Base-by-base conservation (phyloP, 2,888 invertebrate species). In the Cheilosia vulpina region DNA sequence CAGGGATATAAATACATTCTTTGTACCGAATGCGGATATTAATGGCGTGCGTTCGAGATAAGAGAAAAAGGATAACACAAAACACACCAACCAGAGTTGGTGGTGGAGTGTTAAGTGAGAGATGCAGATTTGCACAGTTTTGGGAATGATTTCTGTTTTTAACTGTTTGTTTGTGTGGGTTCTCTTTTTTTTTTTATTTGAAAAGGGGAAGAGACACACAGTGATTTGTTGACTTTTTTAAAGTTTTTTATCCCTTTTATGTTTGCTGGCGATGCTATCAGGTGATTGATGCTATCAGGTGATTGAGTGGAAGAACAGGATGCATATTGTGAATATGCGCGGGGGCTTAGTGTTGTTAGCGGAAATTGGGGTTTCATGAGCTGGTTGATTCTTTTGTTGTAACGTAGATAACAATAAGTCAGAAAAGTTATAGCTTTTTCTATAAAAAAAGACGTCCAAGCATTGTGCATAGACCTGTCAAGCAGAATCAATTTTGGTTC, bases 1-100 rank as follows among this genome's bases (percentile, higher is more conserved):
- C 13, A 31, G 17, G 69, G 72, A 80, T 76, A 76, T 45, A 47
- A 7, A 7, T 43, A 81, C 13, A 13, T 38, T 13, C 13, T 13
- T 85, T 81, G 66, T 65, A 81, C 68, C 75, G 65, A 69, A 71
- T 71, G 71, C 69, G 81, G 87, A 87, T 82, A 87, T 82, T 87
- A 87, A 87, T 82, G 87, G 87, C 82, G 69, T 87, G 87, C 82
- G 87, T 87, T 82, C 58, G 73, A 82, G 87, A 87, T 87, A 78
- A 87, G 82, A 71, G 57, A 21, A 58, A 79, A 73, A 71, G 69
- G 84, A 80, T 71, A 80, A 58, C 13, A 43, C 17, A 27, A 6
- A 27, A 43, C 17, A 24, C 50, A 43, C 17, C 34, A 58, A 34
- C 60, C 52, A 50, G 53, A 47, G 62, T 21, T 53, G 57, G 53